Percentiles rank a stretch among this genome's conserved stretches.
These are phyloP conservation scores for Cantharis rustica DNA, from an alignment of 2,888 invertebrate species.

Conservation along the genomic window DNA sequence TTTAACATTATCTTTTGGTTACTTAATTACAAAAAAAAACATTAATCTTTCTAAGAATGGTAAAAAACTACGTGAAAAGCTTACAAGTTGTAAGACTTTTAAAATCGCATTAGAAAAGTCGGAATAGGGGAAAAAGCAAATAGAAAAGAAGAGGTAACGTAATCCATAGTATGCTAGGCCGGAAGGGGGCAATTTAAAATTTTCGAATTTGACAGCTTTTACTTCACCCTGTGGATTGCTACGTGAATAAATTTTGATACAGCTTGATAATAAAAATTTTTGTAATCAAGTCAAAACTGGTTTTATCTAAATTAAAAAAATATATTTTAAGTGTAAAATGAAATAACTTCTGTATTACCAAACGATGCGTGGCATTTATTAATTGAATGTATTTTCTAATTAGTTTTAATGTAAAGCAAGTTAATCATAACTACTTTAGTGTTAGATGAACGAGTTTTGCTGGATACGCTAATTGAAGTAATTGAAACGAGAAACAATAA, in stretches of 20 bases:
- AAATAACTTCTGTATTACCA: background rate
- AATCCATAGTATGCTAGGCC: background rate
- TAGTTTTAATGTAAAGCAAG: background rate
- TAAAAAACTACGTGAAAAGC: no score
- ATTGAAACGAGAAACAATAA: slow-evolving; percentile 23
- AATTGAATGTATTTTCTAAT: background rate
- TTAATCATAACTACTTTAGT: background rate
- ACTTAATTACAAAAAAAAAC: no score
- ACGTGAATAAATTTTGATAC: background rate
- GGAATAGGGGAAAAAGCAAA: background rate
- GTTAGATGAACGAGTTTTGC: background rate
- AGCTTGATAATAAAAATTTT: no score
- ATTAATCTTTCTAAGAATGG: no score
- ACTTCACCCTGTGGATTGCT: background rate
- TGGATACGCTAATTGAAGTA: slow-evolving; percentile 13
- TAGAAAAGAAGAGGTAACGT: background rate
- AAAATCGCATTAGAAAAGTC: background rate
- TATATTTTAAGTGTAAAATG: background rate
- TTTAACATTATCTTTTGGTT: no score
- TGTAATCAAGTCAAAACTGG: no score
- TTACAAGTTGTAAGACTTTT: no score
- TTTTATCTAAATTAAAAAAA: background rate
- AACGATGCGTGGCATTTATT: background rate
- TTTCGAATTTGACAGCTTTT: background rate
- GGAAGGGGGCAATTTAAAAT: background rate